A percentile compares a stretch with the other conserved stretches of the same genome.
Conservation (phyloP, 2,797 vertebrate genomes). For the Atherinosoma microstoma region DNA sequence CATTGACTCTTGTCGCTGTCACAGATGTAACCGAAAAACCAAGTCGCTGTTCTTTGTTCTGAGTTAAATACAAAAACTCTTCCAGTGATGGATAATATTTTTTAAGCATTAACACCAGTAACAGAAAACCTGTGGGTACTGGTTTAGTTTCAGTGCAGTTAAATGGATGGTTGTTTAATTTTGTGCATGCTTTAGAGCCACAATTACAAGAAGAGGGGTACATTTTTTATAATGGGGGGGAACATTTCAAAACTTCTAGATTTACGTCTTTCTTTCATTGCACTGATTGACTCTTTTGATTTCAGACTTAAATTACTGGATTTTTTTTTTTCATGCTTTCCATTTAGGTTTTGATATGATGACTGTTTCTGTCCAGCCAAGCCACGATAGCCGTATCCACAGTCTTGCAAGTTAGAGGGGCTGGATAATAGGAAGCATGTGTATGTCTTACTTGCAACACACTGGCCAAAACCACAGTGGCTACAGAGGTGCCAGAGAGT, state of each 20-base stretch:
- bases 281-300: conserved; percentile 31
- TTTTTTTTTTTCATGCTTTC: conserved; percentile 22
- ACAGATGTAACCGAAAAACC: background rate
- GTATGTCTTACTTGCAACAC: conserved; percentile 48
- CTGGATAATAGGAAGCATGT: conserved; percentile 75
- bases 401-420: conserved; percentile 40
- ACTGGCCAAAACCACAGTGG: conserved; percentile 64
- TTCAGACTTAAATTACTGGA: conserved; percentile 58
- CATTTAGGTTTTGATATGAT: conserved; percentile 33
- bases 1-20: conserved; percentile 2
- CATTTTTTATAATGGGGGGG: no score
- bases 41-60: background rate
- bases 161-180: conserved; percentile 8
- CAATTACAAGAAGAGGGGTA: background rate
- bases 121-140: conserved; percentile 23
- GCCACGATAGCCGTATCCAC: conserved; percentile 55
- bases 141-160: background rate
- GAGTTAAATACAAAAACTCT: conserved; percentile 48
- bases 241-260: background rate
- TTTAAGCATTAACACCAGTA: conserved; percentile 53
- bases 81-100: conserved; percentile 40
- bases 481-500: conserved; percentile 68
- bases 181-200: conserved; percentile 18
- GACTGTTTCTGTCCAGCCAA: conserved; percentile 49
- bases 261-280: conserved; percentile 37